Conservation (phyloP, 92 coral and sea anemone species). For the Porites rus region DNA sequence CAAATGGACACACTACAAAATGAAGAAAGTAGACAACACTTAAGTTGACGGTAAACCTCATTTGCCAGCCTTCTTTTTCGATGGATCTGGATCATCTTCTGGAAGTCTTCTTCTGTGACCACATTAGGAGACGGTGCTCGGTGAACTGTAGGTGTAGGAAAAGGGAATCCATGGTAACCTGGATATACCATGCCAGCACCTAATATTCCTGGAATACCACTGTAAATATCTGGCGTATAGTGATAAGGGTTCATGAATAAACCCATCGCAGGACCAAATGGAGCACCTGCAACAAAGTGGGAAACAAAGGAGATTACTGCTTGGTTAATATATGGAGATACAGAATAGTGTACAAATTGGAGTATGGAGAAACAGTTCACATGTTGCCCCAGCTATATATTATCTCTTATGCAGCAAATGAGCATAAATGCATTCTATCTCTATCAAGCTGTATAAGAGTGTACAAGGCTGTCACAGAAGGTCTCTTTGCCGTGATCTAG, state of each 20-base stretch:
- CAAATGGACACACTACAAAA: too few relatives aligned
- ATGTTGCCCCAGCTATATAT: too few relatives aligned
- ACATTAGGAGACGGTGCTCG: slow-evolving; percentile 62
- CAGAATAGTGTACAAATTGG: too few relatives aligned
- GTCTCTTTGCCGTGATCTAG: too few relatives aligned
- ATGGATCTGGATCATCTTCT: slow-evolving; percentile 85
- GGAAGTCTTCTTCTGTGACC: slow-evolving; percentile 90
- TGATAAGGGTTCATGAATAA: slow-evolving; percentile 61
- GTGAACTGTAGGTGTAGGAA: slow-evolving; percentile 67
- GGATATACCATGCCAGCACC: slow-evolving; percentile 83
- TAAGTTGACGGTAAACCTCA: slow-evolving; percentile 64
- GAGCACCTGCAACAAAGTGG: slow-evolving; percentile 12
- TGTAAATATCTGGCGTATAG: slow-evolving; percentile 49
- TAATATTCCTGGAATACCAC: slow-evolving; percentile 73
- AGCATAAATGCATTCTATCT: too few relatives aligned
- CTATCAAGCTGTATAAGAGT: too few relatives aligned
- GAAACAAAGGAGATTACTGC: background rate
- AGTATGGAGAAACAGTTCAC: too few relatives aligned
- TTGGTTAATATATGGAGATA: background rate
- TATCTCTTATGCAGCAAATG: too few relatives aligned
- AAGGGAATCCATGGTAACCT: slow-evolving; percentile 73
- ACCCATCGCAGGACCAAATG: slow-evolving; percentile 61
- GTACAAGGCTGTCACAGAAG: too few relatives aligned
- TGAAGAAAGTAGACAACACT: background rate
- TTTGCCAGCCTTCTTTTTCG: slow-evolving; percentile 77